A percentile compares a stretch with the other conserved stretches of the same genome.
These are phyloP conservation scores for Temnothorax ravouxi DNA, from an alignment of 2,888 invertebrate species.

Conservation along the genomic window DNA sequence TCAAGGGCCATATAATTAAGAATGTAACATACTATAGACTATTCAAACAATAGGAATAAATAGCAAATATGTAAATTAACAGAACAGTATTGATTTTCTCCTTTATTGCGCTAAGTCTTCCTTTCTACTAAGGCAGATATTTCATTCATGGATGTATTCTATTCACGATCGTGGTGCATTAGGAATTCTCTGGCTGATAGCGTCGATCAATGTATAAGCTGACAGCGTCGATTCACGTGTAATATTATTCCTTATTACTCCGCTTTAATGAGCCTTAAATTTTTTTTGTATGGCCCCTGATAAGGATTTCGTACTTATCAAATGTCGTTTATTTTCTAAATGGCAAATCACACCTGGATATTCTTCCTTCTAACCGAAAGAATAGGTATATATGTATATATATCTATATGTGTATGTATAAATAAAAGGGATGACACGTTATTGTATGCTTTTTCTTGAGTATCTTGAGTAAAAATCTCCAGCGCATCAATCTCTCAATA, in stretches of 20 bases:
- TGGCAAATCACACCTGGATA: conserved; percentile 37
- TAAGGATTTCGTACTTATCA: conserved; percentile 60
- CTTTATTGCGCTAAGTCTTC: conserved; percentile 2
- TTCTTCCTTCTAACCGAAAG: conserved; percentile 22
- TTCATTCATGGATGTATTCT: conserved; percentile 20
- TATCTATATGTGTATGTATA: conserved; percentile 19
- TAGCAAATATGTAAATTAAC: conserved; percentile 39
- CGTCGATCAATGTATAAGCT: conserved; percentile 44
- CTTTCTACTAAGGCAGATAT: conserved; percentile 21
- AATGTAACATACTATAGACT: conserved; percentile 30
- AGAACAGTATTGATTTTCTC: conserved; percentile 7
- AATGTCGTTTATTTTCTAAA: conserved; percentile 43
- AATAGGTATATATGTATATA: neutral
- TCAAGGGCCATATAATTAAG: conserved; percentile 13
- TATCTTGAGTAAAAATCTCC: conserved; percentile 21
- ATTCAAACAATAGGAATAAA: conserved; percentile 32
- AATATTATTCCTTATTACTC: conserved; percentile 61
- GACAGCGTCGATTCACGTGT: conserved; percentile 37
- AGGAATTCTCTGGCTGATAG: conserved; percentile 72
- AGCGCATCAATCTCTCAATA: neutral
- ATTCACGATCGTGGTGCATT: conserved; percentile 63
- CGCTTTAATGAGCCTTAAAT: conserved; percentile 62
- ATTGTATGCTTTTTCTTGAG: neutral
- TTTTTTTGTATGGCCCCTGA: conserved; percentile 65
- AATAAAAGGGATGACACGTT: conserved; percentile 34